These are phyloP conservation scores for Erpobdella octoculata DNA, from an alignment of 2,888 invertebrate genomes.

Conservation along the genomic window DNA sequence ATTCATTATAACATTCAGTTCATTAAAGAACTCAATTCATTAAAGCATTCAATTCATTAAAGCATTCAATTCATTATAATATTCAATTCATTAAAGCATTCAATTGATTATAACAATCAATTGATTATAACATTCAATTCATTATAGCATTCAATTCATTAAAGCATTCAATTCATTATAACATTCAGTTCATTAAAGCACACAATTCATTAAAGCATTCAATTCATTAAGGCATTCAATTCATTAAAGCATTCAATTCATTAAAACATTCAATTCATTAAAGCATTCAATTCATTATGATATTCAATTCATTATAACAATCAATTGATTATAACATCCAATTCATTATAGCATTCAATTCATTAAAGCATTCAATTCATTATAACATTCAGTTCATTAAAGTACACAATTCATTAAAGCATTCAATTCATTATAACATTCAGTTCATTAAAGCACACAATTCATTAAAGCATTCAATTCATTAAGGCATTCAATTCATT, in stretches of 20 bases:
- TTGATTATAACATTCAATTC: too few relatives aligned
- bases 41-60: neutral
- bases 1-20: neutral
- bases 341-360: too few relatives aligned
- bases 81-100: neutral
- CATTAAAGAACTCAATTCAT: neutral
- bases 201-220: neutral
- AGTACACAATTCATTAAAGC: neutral
- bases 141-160: neutral
- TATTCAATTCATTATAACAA: neutral
- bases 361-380: too few relatives aligned
- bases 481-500: neutral
- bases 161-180: neutral
- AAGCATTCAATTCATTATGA: neutral
- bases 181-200: neutral
- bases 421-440: neutral
- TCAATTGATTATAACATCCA: neutral
- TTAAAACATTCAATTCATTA: too few relatives aligned
- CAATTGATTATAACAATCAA: neutral
- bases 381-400: neutral
- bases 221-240: neutral
- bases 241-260: neutral
- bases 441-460: too few relatives aligned
- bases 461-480: neutral
- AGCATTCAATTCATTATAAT: neutral